phyloP scores from a whole-genome alignment of 2,113 vertebrate genomes.

The Miniopterus natalensis region DNA sequence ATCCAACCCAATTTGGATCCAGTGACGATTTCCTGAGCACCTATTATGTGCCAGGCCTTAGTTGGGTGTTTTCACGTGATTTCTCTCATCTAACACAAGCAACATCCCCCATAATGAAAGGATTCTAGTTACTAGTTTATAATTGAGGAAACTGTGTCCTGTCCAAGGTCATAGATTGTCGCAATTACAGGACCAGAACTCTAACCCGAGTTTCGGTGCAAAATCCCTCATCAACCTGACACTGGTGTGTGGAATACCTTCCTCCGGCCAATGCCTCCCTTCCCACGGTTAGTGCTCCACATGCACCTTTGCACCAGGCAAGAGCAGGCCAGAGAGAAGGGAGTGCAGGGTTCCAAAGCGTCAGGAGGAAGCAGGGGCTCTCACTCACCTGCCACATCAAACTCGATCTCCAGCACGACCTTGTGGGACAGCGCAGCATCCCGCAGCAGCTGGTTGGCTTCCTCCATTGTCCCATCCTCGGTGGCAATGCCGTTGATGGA shows the following conservation, averaged over 20 bases:
- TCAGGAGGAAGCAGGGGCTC: background rate
- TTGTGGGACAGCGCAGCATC: conserved; percentile 95
- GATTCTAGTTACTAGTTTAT: background rate
- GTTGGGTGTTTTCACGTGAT: too few relatives aligned
- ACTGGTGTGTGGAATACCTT: accelerated
- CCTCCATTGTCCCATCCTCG: conserved; percentile 97
- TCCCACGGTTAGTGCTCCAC: too few relatives aligned
- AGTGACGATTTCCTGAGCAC: background rate
- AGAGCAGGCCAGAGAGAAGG: too few relatives aligned
- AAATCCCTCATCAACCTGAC: background rate
- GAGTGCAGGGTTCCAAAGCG: accelerated
- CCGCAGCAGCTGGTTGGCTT: conserved; percentile 97
- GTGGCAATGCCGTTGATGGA: conserved; percentile 96
- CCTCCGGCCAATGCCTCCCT: background rate
- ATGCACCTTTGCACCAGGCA: background rate
- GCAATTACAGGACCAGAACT: background rate
- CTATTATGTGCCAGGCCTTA: too few relatives aligned
- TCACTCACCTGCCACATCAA: conserved; percentile 95
- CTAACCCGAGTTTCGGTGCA: background rate
- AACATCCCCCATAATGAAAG: background rate
- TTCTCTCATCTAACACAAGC: background rate
- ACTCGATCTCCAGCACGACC: conserved; percentile 95
- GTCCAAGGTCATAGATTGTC: background rate
- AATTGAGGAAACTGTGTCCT: background rate
- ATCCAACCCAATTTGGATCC: background rate